phyloP scores from a whole-genome alignment of 1,140 invertebrate species.

The Rhopalosiphum padi region DNA sequence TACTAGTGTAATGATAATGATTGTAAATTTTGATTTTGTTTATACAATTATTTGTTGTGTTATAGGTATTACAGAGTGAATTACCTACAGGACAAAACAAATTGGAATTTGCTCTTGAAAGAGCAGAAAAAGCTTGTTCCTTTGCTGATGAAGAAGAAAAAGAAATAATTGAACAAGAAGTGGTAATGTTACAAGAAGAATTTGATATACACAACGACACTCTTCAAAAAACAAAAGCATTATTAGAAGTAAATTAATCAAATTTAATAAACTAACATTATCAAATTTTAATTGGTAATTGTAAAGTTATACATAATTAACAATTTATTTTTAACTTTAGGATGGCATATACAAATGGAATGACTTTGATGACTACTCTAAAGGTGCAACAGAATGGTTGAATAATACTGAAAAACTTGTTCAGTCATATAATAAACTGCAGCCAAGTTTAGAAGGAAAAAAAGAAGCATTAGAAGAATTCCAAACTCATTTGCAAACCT shows the following conservation, averaged over 20 bases:
- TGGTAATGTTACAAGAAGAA: slow-evolving; percentile 85
- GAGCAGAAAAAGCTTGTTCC: slow-evolving; percentile 82
- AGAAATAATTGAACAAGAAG: slow-evolving; percentile 90
- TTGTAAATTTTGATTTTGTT: not conserved
- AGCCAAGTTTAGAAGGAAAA: slow-evolving; percentile 88
- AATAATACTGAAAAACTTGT: slow-evolving; percentile 85
- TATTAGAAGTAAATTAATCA: slow-evolving; percentile 73
- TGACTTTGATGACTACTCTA: slow-evolving; percentile 93
- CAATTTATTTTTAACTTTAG: slow-evolving; percentile 35
- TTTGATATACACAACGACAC: slow-evolving; percentile 83
- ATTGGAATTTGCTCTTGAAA: slow-evolving; percentile 79
- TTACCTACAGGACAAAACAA: slow-evolving; percentile 81
- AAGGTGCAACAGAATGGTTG: slow-evolving; percentile 87
- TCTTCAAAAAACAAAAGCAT: slow-evolving; percentile 78
- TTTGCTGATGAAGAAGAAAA: slow-evolving; percentile 84
- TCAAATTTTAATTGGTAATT: not conserved
- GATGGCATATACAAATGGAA: slow-evolving; percentile 90
- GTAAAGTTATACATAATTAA: not conserved
- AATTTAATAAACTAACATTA: not conserved
- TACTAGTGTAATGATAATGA: slow-evolving; percentile 49
- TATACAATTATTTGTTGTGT: not conserved
- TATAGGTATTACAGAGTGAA: slow-evolving; percentile 76
- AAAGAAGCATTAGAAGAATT: slow-evolving; percentile 88
- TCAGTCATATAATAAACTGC: slow-evolving; percentile 88
- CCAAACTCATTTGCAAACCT: slow-evolving; percentile 81